A percentile compares a stretch with the other conserved stretches of the same genome.
Evolutionary conservation across 2,888 invertebrate species (phyloP).

Genomic region (Epirrita christyi): DNA sequence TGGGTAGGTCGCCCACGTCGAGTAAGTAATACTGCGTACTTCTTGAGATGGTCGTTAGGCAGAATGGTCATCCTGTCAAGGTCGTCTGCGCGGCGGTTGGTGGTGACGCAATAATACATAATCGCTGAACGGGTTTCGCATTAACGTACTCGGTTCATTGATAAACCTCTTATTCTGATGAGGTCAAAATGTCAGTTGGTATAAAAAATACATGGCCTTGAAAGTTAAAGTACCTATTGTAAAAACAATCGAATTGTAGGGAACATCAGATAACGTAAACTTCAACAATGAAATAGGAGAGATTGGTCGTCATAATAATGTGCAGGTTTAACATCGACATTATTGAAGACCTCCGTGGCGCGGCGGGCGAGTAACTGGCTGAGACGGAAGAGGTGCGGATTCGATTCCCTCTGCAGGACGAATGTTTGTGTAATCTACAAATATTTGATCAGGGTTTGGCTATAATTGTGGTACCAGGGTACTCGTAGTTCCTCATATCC

Average conservation of each 20-base stretch:
- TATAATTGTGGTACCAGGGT: no score
- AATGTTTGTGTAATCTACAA: no score
- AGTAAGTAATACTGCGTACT: conserved; percentile 31
- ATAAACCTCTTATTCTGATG: conserved; percentile 53
- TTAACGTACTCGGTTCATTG: conserved; percentile 64
- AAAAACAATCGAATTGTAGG: neutral
- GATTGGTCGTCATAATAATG: no score
- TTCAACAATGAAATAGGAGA: no score
- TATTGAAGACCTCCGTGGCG: no score
- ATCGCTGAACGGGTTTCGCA: conserved; percentile 66
- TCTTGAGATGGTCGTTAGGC: conserved; percentile 40
- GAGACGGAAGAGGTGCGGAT: no score
- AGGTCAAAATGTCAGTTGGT: conserved; percentile 47
- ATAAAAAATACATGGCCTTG: conserved; percentile 22
- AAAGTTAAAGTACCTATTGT: neutral
- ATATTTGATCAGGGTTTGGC: no score
- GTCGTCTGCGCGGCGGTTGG: conserved; percentile 58
- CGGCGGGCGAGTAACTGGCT: no score
- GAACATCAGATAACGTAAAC: neutral
- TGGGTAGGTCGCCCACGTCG: conserved; percentile 36
- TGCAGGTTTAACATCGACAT: no score
- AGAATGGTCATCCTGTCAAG: conserved; percentile 60
- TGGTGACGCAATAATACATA: conserved; percentile 63
- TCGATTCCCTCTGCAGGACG: no score
- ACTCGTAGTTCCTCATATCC: no score